phyloP scores from a whole-genome alignment of 2,113 vertebrate genomes.

The Oceanodroma tethys region DNA sequence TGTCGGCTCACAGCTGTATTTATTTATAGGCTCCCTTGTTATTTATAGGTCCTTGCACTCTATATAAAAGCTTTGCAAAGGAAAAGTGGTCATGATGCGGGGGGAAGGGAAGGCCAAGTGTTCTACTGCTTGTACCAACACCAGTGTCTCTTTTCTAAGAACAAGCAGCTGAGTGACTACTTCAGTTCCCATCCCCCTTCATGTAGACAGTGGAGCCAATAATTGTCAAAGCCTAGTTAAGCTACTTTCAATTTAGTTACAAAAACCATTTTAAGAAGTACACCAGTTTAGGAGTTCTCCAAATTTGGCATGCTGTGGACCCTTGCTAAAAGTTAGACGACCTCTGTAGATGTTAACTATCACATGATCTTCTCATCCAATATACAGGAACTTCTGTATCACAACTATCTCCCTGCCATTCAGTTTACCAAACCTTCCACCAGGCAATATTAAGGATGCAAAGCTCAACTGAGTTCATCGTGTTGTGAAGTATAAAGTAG shows the following conservation, averaged over 20 bases:
- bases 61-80: conserved; percentile 67
- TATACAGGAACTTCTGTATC: not conserved
- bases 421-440: not conserved
- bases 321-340: not conserved
- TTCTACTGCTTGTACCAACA: conserved; percentile 36
- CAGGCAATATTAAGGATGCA: not conserved
- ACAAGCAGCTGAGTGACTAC: not conserved
- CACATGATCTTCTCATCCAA: not conserved
- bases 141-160: not conserved
- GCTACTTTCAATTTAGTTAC: not conserved
- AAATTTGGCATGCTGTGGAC: not conserved
- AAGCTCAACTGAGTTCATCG: rapidly evolving
- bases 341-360: not conserved
- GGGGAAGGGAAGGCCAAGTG: conserved; percentile 1
- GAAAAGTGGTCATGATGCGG: conserved; percentile 31
- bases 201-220: not conserved
- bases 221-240: not conserved
- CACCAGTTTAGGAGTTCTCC: not conserved
- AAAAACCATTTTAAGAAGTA: not conserved
- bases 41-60: conserved; percentile 70
- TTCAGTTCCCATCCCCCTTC: not conserved
- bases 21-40: conserved; percentile 73
- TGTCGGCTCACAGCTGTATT: conserved; percentile 77
- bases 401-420: not conserved
- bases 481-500: not conserved